Base-by-base conservation (phyloP, 2,113 vertebrate species). In the Pelecanus crispus region DNA sequence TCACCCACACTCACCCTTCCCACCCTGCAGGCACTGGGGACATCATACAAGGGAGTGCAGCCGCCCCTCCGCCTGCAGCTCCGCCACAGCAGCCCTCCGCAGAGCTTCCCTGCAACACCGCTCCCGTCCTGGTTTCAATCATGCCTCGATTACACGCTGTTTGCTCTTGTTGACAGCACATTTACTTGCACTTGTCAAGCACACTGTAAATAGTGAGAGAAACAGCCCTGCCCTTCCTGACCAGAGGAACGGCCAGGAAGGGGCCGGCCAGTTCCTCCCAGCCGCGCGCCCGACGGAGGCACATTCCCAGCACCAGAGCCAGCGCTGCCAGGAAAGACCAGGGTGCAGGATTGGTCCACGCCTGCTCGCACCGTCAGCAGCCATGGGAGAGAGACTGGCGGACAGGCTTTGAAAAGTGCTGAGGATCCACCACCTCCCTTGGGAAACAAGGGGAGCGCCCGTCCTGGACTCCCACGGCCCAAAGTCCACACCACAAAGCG, bases 151-250 rank as follows among this genome's bases (percentile, higher is more conserved):
- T 58, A 94, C 94, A 94, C 85, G 0, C 78, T 3, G 71, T 80
- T 91, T 38, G 94, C 88, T 95, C 63, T 62, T 81, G 93, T 88
- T 68, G 93, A 94, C 95, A 96, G 94, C 92, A 93, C 95, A 77
- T 96, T 96, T 95, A 96, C 95, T 96, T 86, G 93, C 90, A 95
- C 93, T 96, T 92, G 93, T 96, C 95, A 88, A 92, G 79, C 85
- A 79, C 36, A 24, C 55, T 82, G 90, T 86, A 93, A 96, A 94
- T 83, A 86, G 92, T 58, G 95, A 96, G 81, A 94, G 88, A 93
- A 95, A 80, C 38, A 34, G 79, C 88, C 81, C 90, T 82, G 90
- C 96, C 93, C 90, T 94, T 96, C 95, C 96, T 90, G 95, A 82
- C 2, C 62, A 42, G 20, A 4, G 61, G 73, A 61, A 52, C 9